phyloP scores from a whole-genome alignment of 2,888 invertebrate species.

The Cistogaster globosa region DNA sequence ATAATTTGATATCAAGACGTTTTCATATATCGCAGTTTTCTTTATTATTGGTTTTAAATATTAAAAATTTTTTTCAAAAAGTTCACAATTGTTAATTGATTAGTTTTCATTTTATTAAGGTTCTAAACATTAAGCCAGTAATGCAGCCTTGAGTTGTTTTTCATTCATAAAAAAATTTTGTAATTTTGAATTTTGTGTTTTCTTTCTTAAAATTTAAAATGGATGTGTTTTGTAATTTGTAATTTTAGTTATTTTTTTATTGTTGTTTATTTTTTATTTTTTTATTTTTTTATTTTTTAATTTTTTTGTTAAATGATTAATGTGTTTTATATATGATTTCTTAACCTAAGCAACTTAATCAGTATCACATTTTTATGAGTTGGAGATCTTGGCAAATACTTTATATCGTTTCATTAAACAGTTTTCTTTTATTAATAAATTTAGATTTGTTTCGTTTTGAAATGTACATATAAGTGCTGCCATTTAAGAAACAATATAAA shows the following conservation, averaged over 20 bases:
- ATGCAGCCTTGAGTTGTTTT: constrained; percentile 70
- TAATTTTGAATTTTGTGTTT: constrained; percentile 62
- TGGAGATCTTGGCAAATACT: constrained; percentile 72
- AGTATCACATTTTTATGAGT: constrained; percentile 72
- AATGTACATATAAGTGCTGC: constrained; percentile 65
- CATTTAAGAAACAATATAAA: constrained; percentile 34
- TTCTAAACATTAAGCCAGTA: constrained; percentile 70
- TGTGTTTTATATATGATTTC: constrained; percentile 55
- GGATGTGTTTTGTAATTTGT: constrained; percentile 66
- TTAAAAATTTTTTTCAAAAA: constrained; percentile 42
- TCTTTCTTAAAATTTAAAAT: constrained; percentile 56
- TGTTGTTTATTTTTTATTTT: constrained; percentile 27
- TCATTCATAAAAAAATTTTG: constrained; percentile 55
- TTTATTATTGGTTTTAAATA: constrained; percentile 48
- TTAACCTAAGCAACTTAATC: constrained; percentile 72
- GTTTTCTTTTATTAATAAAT: constrained; percentile 30
- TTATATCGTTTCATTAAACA: constrained; percentile 65
- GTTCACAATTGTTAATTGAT: constrained; percentile 63
- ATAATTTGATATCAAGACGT: constrained; percentile 71
- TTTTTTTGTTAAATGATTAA: constrained; percentile 21
- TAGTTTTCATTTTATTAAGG: constrained; percentile 46
- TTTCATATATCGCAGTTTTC: constrained; percentile 70
- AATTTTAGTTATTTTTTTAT: constrained; percentile 36
- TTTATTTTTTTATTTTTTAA: constrained; percentile 38
- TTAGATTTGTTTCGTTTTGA: constrained; percentile 29